Evolutionary conservation across 2,113 vertebrate species (phyloP).

Genomic region (Caloenas nicobarica): DNA sequence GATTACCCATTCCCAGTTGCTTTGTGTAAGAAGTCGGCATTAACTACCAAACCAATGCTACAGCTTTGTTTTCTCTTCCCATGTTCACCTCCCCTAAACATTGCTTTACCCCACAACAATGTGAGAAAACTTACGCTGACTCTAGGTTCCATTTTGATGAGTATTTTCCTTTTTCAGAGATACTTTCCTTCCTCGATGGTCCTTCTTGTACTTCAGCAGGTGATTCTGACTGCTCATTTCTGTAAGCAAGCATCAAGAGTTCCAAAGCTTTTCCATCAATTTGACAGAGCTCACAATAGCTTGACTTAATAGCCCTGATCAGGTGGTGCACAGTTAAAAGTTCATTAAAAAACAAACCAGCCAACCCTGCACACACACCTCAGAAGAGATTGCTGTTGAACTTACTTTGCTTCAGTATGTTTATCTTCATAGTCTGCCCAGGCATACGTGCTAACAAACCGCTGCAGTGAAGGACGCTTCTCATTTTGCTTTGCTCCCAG

Average conservation of each 20-base stretch:
- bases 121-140: constrained; percentile 59
- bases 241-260: constrained; percentile 52
- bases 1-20: not conserved
- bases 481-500: constrained; percentile 79
- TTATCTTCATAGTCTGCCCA: constrained; percentile 86
- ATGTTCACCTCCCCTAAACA: not conserved
- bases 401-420: constrained; percentile 83
- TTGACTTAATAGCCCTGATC: not conserved
- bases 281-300: not conserved
- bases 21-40: not conserved
- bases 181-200: constrained; percentile 76
- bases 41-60: not conserved
- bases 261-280: not conserved
- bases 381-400: not conserved
- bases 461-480: constrained; percentile 85
- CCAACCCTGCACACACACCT: not conserved
- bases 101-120: fast-evolving
- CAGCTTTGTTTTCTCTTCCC: not conserved
- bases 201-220: constrained; percentile 70
- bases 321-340: not conserved
- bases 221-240: constrained; percentile 69
- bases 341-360: not conserved
- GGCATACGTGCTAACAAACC: constrained; percentile 87
- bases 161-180: constrained; percentile 81
- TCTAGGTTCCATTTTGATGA: constrained; percentile 34